Conservation (phyloP, 2,113 vertebrate genomes). For the Hippopotamus amphibius region DNA sequence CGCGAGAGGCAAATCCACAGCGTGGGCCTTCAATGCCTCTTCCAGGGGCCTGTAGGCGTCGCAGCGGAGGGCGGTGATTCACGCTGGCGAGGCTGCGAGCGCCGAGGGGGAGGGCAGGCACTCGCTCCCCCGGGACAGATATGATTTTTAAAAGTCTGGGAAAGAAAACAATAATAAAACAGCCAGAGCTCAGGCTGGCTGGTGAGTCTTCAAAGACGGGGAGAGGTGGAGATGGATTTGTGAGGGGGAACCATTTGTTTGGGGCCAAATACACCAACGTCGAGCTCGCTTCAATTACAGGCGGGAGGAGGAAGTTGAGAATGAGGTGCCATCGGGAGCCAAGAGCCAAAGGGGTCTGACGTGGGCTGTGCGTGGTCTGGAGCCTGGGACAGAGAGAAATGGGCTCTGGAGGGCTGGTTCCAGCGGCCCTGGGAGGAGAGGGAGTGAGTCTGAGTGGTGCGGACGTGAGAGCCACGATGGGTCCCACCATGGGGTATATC, state of each 20-base stretch:
- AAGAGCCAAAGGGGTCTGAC: not conserved
- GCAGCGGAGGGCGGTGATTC: not conserved
- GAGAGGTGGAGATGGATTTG: conserved; percentile 36
- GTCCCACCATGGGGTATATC: fast-evolving
- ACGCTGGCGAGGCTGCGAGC: fast-evolving
- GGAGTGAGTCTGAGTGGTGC: fast-evolving
- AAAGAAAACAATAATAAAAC: conserved; percentile 72
- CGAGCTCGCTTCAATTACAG: not conserved
- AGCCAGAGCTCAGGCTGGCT: not conserved
- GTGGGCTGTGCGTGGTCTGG: fast-evolving
- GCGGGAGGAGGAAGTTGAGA: not conserved
- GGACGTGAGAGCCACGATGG: fast-evolving
- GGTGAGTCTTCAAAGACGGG: not conserved
- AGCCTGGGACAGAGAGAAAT: fast-evolving
- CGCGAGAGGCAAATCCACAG: not conserved
- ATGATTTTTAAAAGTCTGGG: conserved; percentile 64
- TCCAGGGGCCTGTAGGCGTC: fast-evolving
- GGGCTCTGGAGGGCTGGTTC: not conserved
- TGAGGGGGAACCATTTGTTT: not conserved
- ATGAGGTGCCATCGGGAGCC: fast-evolving
- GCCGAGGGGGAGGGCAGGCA: fast-evolving
- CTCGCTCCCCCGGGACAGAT: not conserved
- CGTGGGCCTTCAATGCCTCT: fast-evolving
- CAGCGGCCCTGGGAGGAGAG: fast-evolving
- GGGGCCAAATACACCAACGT: not conserved